Conservation (phyloP, 1,140 invertebrate species). For the Eupristina koningsbergeri region DNA sequence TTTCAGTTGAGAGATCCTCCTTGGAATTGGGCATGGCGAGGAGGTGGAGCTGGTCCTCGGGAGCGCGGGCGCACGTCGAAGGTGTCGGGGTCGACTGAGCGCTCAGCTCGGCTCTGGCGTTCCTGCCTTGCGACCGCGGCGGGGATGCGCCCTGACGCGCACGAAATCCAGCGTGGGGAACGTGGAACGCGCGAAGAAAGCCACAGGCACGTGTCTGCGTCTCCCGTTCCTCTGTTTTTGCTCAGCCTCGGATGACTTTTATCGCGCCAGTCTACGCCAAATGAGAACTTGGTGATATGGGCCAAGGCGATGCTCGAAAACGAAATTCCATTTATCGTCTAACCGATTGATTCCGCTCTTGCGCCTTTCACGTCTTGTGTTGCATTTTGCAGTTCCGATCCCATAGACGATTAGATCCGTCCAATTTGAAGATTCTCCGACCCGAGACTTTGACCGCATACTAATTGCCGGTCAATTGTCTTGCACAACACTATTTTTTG, state of each 20-base stretch:
- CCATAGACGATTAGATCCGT: too few relatives aligned
- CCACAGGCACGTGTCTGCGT: background rate
- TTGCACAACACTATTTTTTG: too few relatives aligned
- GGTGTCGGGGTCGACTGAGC: constrained; percentile 40
- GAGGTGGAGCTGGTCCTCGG: background rate
- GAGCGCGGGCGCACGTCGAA: background rate
- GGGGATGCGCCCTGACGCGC: background rate
- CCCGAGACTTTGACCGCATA: too few relatives aligned
- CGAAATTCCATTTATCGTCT: too few relatives aligned
- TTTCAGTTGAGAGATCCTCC: background rate
- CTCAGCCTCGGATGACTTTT: background rate
- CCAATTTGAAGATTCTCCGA: too few relatives aligned
- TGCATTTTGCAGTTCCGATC: too few relatives aligned
- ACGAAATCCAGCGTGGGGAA: background rate
- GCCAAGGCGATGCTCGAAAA: too few relatives aligned
- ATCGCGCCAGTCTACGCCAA: too few relatives aligned
- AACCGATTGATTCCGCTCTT: too few relatives aligned
- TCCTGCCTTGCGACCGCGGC: background rate
- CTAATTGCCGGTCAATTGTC: too few relatives aligned
- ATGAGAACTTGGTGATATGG: too few relatives aligned
- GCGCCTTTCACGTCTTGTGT: too few relatives aligned
- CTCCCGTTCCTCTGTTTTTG: background rate
- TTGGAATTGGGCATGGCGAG: constrained; percentile 13
- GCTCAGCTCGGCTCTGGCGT: background rate
- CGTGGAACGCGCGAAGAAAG: background rate